phyloP scores from a whole-genome alignment of 2,888 invertebrate species.

The Adineta ricciae region DNA sequence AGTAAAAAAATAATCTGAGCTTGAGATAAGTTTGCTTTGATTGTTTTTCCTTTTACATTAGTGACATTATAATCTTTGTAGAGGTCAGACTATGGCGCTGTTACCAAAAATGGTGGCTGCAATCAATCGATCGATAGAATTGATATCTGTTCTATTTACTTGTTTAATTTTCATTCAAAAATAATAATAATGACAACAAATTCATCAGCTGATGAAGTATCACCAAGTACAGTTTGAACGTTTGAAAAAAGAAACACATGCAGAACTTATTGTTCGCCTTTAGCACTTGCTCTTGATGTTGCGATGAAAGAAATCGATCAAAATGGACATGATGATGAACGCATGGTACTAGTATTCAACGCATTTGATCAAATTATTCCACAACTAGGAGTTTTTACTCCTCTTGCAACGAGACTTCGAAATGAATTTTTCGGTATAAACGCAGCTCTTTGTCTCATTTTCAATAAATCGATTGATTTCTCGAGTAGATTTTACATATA shows the following conservation, averaged over 20 bases:
- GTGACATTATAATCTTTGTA: not conserved
- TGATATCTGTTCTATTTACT: no score
- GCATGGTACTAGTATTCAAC: constrained; percentile 6
- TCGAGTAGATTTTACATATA: not conserved
- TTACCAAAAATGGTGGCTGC: not conserved
- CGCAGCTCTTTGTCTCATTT: not conserved
- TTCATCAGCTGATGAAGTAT: not conserved
- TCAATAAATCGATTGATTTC: not conserved
- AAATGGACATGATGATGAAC: not conserved
- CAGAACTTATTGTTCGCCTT: not conserved
- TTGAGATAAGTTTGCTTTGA: not conserved
- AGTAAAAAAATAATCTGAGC: not conserved
- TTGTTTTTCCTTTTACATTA: not conserved
- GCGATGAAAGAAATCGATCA: not conserved
- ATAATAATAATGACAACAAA: not conserved
- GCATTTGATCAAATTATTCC: not conserved
- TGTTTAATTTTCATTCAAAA: no score
- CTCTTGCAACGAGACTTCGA: not conserved
- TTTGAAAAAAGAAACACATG: no score
- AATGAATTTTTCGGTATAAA: not conserved
- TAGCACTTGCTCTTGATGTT: not conserved
- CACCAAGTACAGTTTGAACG: not conserved
- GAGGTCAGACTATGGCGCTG: not conserved
- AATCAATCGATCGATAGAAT: not conserved
- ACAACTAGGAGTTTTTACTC: not conserved